phyloP scores from a whole-genome alignment of 2,113 vertebrate genomes.

The Chloropsis hardwickii region DNA sequence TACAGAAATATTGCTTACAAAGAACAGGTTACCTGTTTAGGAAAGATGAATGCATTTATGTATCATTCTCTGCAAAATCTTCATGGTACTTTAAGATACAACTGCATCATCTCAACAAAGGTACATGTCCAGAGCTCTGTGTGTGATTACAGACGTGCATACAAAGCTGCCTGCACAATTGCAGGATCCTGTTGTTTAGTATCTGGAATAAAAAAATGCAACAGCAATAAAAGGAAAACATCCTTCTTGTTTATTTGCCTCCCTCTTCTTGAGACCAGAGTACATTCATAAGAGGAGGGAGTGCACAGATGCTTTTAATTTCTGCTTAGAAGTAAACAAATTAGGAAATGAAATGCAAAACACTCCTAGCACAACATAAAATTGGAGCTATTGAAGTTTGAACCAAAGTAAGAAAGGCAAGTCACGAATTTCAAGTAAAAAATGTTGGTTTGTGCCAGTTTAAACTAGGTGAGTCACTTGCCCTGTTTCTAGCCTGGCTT shows the following conservation, averaged over 20 bases:
- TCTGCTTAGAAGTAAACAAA: conserved; percentile 19
- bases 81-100: not conserved
- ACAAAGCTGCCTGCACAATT: not conserved
- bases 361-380: not conserved
- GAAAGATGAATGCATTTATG: not conserved
- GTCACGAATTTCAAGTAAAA: not conserved
- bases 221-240: not conserved
- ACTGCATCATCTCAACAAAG: not conserved
- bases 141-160: not conserved
- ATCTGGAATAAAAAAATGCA: not conserved
- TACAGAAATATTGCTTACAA: not conserved
- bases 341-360: not conserved
- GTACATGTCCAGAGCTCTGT: not conserved
- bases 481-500: not conserved
- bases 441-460: not conserved
- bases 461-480: not conserved
- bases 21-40: not conserved
- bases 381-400: not conserved
- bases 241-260: not conserved
- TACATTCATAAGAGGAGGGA: not conserved
- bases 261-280: not conserved
- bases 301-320: conserved; percentile 18
- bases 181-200: not conserved
- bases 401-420: not conserved
- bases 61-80: not conserved